Percentiles rank a stretch among this genome's conserved stretches.
These are phyloP conservation scores for Crambe crambe DNA, from an alignment of 37 sponge, comb jelly and placozoan genomes.

Conservation along the genomic window DNA sequence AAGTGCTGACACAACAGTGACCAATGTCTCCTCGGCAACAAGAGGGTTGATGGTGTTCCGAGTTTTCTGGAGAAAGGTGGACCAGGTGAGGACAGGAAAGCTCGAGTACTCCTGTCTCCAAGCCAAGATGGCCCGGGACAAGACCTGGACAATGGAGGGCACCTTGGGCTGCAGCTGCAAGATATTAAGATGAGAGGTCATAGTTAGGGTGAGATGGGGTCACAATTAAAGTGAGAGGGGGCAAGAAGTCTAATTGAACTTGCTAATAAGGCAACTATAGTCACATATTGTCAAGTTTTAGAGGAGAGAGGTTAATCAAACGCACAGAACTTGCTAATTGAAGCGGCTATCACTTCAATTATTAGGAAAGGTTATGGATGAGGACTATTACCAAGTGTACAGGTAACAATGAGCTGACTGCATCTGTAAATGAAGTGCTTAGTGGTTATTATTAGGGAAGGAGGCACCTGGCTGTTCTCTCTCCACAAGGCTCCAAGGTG, in stretches of 20 bases:
- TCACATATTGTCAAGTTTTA: too few relatives aligned
- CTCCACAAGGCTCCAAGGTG: slow-evolving; percentile 38
- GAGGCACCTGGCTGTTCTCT: too few relatives aligned
- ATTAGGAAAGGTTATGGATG: too few relatives aligned
- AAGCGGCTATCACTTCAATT: too few relatives aligned
- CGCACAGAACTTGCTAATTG: too few relatives aligned
- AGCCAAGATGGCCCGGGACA: slow-evolving; percentile 40
- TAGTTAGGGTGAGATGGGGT: too few relatives aligned
- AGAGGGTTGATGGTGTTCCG: slow-evolving; percentile 75
- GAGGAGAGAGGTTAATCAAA: too few relatives aligned
- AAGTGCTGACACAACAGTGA: slow-evolving; percentile 35
- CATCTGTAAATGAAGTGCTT: too few relatives aligned
- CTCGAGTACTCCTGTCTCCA: slow-evolving; percentile 64
- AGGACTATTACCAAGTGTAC: too few relatives aligned
- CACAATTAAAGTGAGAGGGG: too few relatives aligned
- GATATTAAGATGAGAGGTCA: neutral
- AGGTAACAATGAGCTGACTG: too few relatives aligned
- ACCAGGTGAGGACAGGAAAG: slow-evolving; percentile 82
- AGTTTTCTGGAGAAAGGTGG: slow-evolving; percentile 46
- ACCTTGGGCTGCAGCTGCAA: slow-evolving; percentile 3
- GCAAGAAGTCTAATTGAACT: neutral
- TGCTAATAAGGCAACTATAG: neutral
- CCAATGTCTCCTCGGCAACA: slow-evolving; percentile 62
- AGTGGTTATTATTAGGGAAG: too few relatives aligned
- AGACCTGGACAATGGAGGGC: slow-evolving; percentile 46